phyloP scores from a whole-genome alignment of 2,888 invertebrate species.

The Strigamia maritima region DNA sequence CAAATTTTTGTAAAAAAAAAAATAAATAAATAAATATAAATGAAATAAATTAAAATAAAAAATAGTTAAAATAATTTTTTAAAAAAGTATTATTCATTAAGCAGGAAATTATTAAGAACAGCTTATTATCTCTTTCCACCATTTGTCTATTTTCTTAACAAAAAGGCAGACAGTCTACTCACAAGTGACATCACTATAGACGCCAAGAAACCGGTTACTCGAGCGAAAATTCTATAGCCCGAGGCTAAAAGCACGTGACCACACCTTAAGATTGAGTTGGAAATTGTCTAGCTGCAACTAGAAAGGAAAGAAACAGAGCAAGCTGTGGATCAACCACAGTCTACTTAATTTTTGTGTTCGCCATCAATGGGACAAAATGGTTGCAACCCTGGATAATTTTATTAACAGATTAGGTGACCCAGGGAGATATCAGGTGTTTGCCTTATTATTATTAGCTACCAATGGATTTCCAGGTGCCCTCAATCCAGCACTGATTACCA shows the following conservation, averaged over 20 bases:
- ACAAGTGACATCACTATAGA: conserved; percentile 18
- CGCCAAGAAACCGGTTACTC: conserved; percentile 20
- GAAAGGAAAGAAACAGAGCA: conserved; percentile 6
- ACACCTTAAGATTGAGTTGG: neutral
- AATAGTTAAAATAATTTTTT: neutral
- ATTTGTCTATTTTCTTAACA: neutral
- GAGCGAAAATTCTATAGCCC: neutral
- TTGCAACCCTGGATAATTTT: conserved; percentile 37
- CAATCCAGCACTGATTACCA: conserved; percentile 17
- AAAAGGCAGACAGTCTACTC: neutral
- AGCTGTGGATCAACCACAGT: conserved; percentile 15
- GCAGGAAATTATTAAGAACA: conserved; percentile 8
- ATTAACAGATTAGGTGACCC: conserved; percentile 35
- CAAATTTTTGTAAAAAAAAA: neutral
- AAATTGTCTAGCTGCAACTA: neutral
- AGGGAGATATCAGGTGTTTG: conserved; percentile 37
- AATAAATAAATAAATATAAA: neutral
- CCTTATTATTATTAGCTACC: conserved; percentile 9
- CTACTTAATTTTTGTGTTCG: neutral
- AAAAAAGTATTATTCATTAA: conserved; percentile 2
- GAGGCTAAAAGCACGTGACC: neutral
- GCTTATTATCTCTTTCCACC: conserved; percentile 13
- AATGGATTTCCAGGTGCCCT: conserved; percentile 36
- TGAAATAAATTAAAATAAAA: too few species aligned
- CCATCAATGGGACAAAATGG: conserved; percentile 19